phyloP scores from a whole-genome alignment of 2,797 vertebrate genomes.

The Rousettus madagascariensis region DNA sequence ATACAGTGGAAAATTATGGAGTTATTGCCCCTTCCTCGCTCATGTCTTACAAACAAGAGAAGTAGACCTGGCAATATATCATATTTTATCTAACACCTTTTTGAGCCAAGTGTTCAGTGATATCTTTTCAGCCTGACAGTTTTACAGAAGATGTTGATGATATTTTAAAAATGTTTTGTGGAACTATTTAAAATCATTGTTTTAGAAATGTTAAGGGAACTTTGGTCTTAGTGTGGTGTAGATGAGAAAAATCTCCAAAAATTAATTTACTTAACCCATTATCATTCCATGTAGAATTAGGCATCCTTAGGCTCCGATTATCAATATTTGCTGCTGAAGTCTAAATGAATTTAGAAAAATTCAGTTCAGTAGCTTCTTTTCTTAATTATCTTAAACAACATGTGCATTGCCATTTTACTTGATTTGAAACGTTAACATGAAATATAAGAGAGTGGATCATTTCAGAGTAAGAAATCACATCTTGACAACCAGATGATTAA shows the following conservation, averaged over 20 bases:
- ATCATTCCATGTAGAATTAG: background rate
- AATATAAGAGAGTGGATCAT: slow-evolving; percentile 34
- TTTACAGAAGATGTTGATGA: background rate
- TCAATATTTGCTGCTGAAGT: slow-evolving; percentile 23
- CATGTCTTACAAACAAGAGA: background rate
- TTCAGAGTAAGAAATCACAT: slow-evolving; percentile 51
- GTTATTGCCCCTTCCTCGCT: background rate
- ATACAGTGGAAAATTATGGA: background rate
- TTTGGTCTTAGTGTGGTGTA: background rate
- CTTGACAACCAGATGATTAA: slow-evolving; percentile 50
- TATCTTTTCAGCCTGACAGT: background rate
- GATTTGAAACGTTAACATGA: slow-evolving; percentile 49
- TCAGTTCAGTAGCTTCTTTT: background rate
- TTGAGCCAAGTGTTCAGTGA: background rate
- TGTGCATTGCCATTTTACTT: background rate
- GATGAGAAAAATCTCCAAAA: background rate
- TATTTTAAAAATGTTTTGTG: slow-evolving; percentile 30
- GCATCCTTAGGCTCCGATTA: background rate
- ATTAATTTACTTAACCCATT: slow-evolving; percentile 12
- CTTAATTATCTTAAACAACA: background rate
- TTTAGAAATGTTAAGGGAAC: background rate
- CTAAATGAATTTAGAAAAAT: slow-evolving; percentile 24
- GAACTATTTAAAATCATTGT: slow-evolving; percentile 25
- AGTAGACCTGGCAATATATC: background rate
- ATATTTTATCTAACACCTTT: background rate